Conservation (phyloP, 2,888 invertebrate genomes). For the Laothoe populi region DNA sequence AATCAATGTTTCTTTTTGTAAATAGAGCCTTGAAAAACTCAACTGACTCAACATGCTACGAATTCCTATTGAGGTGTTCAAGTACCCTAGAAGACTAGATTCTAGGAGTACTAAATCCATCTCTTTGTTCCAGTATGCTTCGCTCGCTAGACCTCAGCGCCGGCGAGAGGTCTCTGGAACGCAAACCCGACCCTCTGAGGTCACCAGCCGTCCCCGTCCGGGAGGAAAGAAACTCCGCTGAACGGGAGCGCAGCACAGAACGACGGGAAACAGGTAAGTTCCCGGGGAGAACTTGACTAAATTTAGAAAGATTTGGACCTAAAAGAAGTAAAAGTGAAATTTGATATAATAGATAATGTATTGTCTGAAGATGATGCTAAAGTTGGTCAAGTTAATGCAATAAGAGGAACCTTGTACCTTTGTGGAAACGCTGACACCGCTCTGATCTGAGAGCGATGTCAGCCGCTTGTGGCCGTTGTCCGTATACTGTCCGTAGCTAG, state of each 20-base stretch:
- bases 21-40: no score
- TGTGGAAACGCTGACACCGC: conserved; percentile 11
- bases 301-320: conserved; percentile 29
- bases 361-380: background rate
- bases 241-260: conserved; percentile 70
- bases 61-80: no score
- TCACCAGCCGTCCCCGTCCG: conserved; percentile 67
- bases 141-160: conserved; percentile 89
- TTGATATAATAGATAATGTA: background rate
- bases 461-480: conserved; percentile 22
- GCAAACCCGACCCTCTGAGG: conserved; percentile 81
- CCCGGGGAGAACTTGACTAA: conserved; percentile 41
- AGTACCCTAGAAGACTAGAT: no score
- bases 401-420: conserved; percentile 6
- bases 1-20: no score
- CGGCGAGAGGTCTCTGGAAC: conserved; percentile 64
- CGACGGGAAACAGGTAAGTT: conserved; percentile 76
- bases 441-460: background rate
- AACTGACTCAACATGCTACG: no score
- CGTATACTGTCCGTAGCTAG: conserved; percentile 65
- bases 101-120: background rate
- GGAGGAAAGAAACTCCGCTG: conserved; percentile 64
- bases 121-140: conserved; percentile 86
- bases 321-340: background rate
- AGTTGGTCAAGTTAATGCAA: conserved; percentile 23